phyloP scores from a whole-genome alignment of 2,113 vertebrate species.

The Scytalopus superciliaris region DNA sequence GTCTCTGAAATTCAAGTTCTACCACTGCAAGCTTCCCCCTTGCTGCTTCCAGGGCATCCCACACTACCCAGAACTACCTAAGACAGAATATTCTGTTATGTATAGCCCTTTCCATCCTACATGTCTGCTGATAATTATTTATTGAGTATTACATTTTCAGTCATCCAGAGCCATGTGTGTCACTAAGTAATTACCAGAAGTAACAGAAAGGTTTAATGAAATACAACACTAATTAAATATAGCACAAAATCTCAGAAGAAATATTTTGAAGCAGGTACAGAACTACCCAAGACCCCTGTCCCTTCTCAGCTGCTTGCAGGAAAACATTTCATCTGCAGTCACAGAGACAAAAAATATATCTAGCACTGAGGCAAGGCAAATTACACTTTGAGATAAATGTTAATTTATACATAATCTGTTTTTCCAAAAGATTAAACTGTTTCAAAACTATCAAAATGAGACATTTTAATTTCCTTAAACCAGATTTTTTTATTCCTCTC shows the following conservation, averaged over 20 bases:
- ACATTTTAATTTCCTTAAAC: not conserved
- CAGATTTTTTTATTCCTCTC: not conserved
- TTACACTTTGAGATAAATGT: not conserved
- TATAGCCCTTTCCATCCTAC: not conserved
- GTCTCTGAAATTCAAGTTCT: not conserved
- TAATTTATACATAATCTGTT: not conserved
- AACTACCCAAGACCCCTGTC: not conserved
- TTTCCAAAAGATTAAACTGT: not conserved
- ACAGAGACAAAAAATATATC: not conserved
- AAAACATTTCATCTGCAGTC: not conserved
- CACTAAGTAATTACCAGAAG: not conserved
- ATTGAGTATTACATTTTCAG: not conserved
- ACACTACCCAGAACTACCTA: not conserved
- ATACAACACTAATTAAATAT: too few relatives aligned
- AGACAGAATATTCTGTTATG: not conserved
- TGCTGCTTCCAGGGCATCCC: not conserved
- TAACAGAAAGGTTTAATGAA: not conserved
- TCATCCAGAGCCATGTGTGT: not conserved
- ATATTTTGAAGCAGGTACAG: not conserved
- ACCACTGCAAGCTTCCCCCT: not conserved
- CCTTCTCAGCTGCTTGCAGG: not conserved
- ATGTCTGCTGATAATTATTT: not conserved
- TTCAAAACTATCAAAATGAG: not conserved
- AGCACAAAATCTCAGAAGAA: not conserved
- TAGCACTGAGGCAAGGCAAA: not conserved